These are phyloP conservation scores for Conus betulinus DNA, from an alignment of 1,140 invertebrate species.

Conservation along the genomic window DNA sequence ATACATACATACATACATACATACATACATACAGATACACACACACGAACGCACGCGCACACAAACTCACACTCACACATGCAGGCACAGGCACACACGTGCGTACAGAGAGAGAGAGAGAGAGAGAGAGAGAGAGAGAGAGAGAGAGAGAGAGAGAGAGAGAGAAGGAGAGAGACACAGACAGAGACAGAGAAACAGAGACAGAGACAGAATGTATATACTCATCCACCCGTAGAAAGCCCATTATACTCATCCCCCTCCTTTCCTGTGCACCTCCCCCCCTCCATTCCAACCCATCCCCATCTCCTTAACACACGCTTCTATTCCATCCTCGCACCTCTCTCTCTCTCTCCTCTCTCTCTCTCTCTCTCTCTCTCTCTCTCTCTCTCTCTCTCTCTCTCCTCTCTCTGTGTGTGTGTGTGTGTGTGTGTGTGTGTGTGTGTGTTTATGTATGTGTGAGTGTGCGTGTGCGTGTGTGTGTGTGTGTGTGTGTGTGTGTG, in stretches of 20 bases:
- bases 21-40: too few species aligned
- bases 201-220: not conserved
- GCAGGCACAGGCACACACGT: not conserved
- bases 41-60: not conserved
- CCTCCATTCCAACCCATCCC: too few species aligned
- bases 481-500: not conserved
- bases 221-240: too few species aligned
- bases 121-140: not conserved
- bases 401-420: not conserved
- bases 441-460: not conserved
- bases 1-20: not conserved
- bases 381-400: too few species aligned
- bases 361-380: too few species aligned
- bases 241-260: too few species aligned
- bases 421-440: conserved; percentile 5
- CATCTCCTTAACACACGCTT: too few species aligned
- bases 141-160: not conserved
- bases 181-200: not conserved
- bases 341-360: too few species aligned
- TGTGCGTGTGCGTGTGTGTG: not conserved
- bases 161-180: not conserved
- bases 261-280: too few species aligned
- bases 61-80: not conserved
- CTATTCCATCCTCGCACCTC: too few species aligned
- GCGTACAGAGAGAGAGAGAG: not conserved